These are phyloP conservation scores for Brienomyrus brachyistius DNA, from an alignment of 2,113 vertebrate species.

Conservation along the genomic window DNA sequence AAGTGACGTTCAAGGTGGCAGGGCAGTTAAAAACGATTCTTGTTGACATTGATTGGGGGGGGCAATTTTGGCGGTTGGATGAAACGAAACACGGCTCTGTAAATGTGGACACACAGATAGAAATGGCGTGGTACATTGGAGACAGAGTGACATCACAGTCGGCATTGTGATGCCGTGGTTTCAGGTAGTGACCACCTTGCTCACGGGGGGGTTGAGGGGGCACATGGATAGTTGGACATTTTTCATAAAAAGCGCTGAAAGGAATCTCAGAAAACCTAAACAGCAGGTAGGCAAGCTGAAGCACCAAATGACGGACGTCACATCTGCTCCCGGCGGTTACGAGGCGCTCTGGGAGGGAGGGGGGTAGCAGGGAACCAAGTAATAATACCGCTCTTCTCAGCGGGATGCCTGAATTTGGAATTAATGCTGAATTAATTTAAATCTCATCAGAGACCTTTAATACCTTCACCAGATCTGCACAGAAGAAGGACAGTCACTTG, in stretches of 20 bases:
- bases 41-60: neutral
- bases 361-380: constrained; percentile 27
- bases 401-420: constrained; percentile 55
- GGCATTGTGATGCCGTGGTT: neutral
- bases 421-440: constrained; percentile 64
- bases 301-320: neutral
- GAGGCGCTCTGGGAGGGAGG: constrained; percentile 40
- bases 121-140: neutral
- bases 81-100: neutral
- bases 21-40: neutral
- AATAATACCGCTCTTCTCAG: constrained; percentile 49
- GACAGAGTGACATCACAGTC: neutral
- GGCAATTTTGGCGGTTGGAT: too few species aligned
- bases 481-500: neutral
- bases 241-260: neutral
- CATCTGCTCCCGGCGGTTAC: neutral
- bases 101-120: neutral
- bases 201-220: too few species aligned
- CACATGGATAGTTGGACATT: neutral
- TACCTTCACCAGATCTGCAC: constrained; percentile 23
- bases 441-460: constrained; percentile 61
- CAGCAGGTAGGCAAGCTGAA: neutral
- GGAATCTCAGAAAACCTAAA: neutral
- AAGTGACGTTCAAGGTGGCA: neutral
- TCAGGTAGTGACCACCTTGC: neutral